A percentile compares a stretch with the other conserved stretches of the same genome.
Conservation (phyloP, 2,113 vertebrate genomes). For the Ammodramus savannarum region DNA sequence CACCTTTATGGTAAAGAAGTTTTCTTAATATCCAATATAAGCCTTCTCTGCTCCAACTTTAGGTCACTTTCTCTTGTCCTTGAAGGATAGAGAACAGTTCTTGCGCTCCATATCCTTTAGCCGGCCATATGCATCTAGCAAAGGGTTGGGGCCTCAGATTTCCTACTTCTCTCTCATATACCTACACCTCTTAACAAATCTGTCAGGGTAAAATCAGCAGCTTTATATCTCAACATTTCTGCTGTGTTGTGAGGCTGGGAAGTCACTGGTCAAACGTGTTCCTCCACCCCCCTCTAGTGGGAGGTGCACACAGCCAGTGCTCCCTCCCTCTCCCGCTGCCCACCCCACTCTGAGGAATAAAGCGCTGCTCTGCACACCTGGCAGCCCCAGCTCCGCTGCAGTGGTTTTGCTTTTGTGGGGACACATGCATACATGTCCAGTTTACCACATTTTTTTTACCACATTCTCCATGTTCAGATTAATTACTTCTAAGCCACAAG, state of each 20-base stretch:
- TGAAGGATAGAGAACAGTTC: background rate
- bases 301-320: background rate
- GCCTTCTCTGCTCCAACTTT: background rate
- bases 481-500: background rate
- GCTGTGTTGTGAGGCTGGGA: background rate
- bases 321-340: background rate
- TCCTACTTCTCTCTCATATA: background rate
- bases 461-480: background rate
- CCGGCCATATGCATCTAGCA: background rate
- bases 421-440: background rate
- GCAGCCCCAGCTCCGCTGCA: background rate
- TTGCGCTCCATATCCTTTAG: background rate
- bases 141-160: background rate
- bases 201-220: background rate
- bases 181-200: background rate
- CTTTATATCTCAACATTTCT: background rate
- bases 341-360: background rate
- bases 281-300: slow-evolving; percentile 5
- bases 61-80: background rate
- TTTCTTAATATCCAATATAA: background rate
- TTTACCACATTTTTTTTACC: background rate
- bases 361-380: background rate
- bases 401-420: background rate
- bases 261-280: background rate
- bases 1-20: background rate